Conservation (phyloP, 2,888 invertebrate species). For the Hyles lineata region DNA sequence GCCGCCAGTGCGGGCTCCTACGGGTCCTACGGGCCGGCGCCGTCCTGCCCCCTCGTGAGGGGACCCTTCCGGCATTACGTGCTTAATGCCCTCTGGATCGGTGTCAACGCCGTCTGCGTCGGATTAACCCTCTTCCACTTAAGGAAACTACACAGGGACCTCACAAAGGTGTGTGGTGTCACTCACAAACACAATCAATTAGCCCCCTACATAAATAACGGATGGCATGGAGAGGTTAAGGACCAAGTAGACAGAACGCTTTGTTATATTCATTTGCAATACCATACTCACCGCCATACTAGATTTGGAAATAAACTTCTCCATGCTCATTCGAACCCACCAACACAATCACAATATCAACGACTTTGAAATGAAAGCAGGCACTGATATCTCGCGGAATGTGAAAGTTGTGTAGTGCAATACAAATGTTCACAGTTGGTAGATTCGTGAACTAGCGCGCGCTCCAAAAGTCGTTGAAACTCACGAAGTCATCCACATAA, state of each 20-base stretch:
- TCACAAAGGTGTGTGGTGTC: slow-evolving; percentile 86
- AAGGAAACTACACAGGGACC: slow-evolving; percentile 91
- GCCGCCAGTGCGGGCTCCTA: slow-evolving; percentile 91
- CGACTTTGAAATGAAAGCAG: slow-evolving; percentile 58
- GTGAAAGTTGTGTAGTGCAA: slow-evolving; percentile 60
- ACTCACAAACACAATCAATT: slow-evolving; percentile 33
- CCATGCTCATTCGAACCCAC: slow-evolving; percentile 62
- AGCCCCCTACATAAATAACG: slow-evolving; percentile 35
- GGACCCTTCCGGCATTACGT: slow-evolving; percentile 96
- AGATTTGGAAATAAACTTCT: slow-evolving; percentile 55
- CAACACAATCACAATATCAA: slow-evolving; percentile 56
- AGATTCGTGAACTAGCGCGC: slow-evolving; percentile 51
- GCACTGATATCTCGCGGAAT: slow-evolving; percentile 52
- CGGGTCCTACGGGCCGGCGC: slow-evolving; percentile 88
- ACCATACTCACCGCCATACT: slow-evolving; percentile 56
- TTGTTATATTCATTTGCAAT: slow-evolving; percentile 58
- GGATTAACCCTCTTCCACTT: slow-evolving; percentile 93
- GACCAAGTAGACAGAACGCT: slow-evolving; percentile 50
- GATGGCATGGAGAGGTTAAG: slow-evolving; percentile 67
- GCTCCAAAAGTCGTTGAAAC: slow-evolving; percentile 56
- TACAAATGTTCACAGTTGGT: slow-evolving; percentile 56
- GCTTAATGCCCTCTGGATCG: slow-evolving; percentile 95
- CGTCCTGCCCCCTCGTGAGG: slow-evolving; percentile 93
- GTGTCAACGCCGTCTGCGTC: slow-evolving; percentile 94
- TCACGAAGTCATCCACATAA: slow-evolving; percentile 64